Percentiles rank a stretch among this genome's conserved stretches.
These are phyloP conservation scores for Caenorhabditis panamensis DNA, from an alignment of 2,888 invertebrate genomes.

Conservation along the genomic window DNA sequence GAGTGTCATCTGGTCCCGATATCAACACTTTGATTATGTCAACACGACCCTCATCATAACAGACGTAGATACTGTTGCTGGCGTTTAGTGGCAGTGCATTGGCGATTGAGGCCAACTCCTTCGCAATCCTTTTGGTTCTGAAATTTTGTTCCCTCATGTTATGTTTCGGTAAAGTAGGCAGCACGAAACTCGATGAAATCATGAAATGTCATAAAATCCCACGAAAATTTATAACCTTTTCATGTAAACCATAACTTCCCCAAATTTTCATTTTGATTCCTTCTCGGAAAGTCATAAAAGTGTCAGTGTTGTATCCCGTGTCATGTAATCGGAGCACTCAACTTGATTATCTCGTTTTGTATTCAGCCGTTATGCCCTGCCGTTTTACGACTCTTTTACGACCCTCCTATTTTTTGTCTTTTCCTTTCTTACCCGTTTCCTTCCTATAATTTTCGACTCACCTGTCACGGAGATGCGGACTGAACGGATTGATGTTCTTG, in stretches of 20 bases:
- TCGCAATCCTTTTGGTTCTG: constrained; percentile 70
- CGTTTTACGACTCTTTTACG: constrained; percentile 62
- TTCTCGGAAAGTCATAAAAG: constrained; percentile 12
- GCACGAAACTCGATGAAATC: too few species aligned
- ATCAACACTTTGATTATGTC: constrained; percentile 80
- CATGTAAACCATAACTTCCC: too few species aligned
- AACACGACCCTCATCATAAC: constrained; percentile 80
- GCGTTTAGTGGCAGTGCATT: constrained; percentile 76
- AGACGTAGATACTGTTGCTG: constrained; percentile 80
- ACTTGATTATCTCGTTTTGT: constrained; percentile 13
- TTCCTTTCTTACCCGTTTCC: not conserved
- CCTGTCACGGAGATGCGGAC: constrained; percentile 76
- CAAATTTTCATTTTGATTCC: not conserved
- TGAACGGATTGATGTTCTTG: constrained; percentile 79
- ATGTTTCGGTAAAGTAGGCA: too few species aligned
- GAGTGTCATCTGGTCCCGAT: constrained; percentile 84
- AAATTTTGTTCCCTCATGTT: constrained; percentile 9
- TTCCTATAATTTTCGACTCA: constrained; percentile 28
- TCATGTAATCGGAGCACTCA: constrained; percentile 12
- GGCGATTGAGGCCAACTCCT: constrained; percentile 80
- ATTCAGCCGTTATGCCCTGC: not conserved
- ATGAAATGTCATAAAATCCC: constrained; percentile 5
- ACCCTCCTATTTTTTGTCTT: constrained; percentile 67
- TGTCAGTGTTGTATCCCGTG: not conserved
- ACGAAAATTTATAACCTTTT: not conserved